Conservation (phyloP, 2,113 vertebrate species). For the Ornithorhynchus anatinus region DNA sequence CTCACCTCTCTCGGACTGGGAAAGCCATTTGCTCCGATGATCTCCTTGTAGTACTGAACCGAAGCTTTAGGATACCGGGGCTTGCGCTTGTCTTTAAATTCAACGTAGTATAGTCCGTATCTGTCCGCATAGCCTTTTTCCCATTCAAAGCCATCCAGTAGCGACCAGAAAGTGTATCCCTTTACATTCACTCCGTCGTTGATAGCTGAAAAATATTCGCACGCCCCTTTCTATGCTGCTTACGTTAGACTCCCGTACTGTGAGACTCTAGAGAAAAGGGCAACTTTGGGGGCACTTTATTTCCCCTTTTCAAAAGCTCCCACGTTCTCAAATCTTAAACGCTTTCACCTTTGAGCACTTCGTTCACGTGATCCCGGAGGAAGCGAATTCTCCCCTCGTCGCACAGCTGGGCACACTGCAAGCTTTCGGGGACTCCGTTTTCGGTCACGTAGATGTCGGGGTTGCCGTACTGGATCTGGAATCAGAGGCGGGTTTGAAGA, state of each 20-base stretch:
- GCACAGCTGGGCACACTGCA: slow-evolving; percentile 82
- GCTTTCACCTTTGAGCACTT: slow-evolving; percentile 93
- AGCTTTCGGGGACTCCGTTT: slow-evolving; percentile 88
- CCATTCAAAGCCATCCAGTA: slow-evolving; percentile 95
- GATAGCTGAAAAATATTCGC: slow-evolving; percentile 75
- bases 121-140: slow-evolving; percentile 88
- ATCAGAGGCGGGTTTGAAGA: too few species aligned
- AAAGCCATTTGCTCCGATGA: slow-evolving; percentile 88
- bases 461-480: slow-evolving; percentile 90
- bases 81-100: slow-evolving; percentile 85
- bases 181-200: slow-evolving; percentile 87
- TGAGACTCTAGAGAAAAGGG: too few species aligned
- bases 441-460: slow-evolving; percentile 89
- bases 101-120: slow-evolving; percentile 88
- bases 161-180: slow-evolving; percentile 91
- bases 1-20: slow-evolving; percentile 86
- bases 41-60: slow-evolving; percentile 83
- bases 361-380: slow-evolving; percentile 87
- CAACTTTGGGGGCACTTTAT: too few species aligned
- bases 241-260: too few species aligned
- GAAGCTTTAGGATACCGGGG: slow-evolving; percentile 91
- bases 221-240: not conserved
- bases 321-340: too few species aligned
- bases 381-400: slow-evolving; percentile 91
- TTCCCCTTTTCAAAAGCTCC: too few species aligned